Conservation (phyloP, 2,797 vertebrate genomes). For the Natrix natrix region DNA sequence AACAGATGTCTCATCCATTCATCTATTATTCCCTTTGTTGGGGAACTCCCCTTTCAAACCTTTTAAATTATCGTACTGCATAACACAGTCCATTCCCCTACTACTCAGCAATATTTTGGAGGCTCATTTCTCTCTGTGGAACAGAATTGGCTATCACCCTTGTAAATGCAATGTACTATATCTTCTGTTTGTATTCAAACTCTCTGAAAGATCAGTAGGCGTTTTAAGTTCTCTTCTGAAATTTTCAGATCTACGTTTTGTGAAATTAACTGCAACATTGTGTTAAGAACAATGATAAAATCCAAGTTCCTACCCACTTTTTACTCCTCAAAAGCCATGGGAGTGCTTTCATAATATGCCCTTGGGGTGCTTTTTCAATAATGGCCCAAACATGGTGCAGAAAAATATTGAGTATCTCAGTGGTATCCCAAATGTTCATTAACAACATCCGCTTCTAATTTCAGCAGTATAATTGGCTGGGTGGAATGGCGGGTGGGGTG, state of each 20-base stretch:
- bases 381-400: neutral
- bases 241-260: neutral
- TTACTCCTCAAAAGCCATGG: neutral
- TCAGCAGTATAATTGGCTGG: neutral
- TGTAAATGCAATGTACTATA: slow-evolving; percentile 6
- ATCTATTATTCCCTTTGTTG: neutral
- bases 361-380: neutral
- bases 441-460: accelerated
- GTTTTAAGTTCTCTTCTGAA: slow-evolving; percentile 17
- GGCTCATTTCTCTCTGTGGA: neutral
- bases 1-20: neutral
- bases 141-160: neutral
- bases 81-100: neutral
- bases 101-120: slow-evolving; percentile 9
- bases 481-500: neutral
- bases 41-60: neutral
- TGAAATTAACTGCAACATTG: slow-evolving; percentile 34
- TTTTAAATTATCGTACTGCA: neutral
- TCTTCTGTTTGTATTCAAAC: slow-evolving; percentile 33
- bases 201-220: slow-evolving; percentile 8
- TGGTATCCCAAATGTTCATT: neutral
- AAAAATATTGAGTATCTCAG: slow-evolving; percentile 1
- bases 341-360: neutral
- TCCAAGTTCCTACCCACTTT: neutral
- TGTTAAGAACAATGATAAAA: slow-evolving; percentile 23